phyloP scores from a whole-genome alignment of 2,888 invertebrate species.

The Aproaerema taeniolella region DNA sequence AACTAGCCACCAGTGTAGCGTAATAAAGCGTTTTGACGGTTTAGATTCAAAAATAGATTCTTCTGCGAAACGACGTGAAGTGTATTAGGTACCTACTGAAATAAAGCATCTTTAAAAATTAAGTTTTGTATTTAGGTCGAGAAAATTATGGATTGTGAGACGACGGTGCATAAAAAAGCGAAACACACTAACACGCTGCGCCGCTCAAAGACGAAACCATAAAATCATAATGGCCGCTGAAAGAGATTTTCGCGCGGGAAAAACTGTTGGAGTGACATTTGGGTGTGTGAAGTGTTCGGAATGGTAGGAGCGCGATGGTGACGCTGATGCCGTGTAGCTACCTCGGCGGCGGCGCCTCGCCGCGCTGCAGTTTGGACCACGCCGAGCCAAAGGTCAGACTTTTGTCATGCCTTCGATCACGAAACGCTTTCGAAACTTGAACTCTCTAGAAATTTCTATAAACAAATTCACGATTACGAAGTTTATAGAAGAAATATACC shows the following conservation, averaged over 20 bases:
- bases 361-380: conserved; percentile 72
- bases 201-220: conserved; percentile 42
- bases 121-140: conserved; percentile 18
- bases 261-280: conserved; percentile 65
- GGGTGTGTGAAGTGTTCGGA: conserved; percentile 40
- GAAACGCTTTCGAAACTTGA: not conserved
- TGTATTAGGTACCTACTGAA: too few relatives aligned
- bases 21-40: conserved; percentile 52
- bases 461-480: too few relatives aligned
- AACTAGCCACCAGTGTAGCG: conserved; percentile 64
- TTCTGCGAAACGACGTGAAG: too few relatives aligned
- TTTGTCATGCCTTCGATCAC: conserved; percentile 1
- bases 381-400: conserved; percentile 69
- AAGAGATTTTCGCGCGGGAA: conserved; percentile 54
- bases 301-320: conserved; percentile 72
- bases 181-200: conserved; percentile 33
- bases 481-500: too few relatives aligned
- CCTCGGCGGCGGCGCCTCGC: conserved; percentile 78
- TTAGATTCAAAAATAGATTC: conserved; percentile 13
- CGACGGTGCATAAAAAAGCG: conserved; percentile 27
- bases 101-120: not conserved
- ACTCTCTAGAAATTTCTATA: not conserved
- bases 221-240: conserved; percentile 54
- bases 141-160: conserved; percentile 43
- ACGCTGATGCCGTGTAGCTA: conserved; percentile 82